These are phyloP conservation scores for Lasioglossum baleicum DNA, from an alignment of 1,140 invertebrate genomes.

Conservation along the genomic window DNA sequence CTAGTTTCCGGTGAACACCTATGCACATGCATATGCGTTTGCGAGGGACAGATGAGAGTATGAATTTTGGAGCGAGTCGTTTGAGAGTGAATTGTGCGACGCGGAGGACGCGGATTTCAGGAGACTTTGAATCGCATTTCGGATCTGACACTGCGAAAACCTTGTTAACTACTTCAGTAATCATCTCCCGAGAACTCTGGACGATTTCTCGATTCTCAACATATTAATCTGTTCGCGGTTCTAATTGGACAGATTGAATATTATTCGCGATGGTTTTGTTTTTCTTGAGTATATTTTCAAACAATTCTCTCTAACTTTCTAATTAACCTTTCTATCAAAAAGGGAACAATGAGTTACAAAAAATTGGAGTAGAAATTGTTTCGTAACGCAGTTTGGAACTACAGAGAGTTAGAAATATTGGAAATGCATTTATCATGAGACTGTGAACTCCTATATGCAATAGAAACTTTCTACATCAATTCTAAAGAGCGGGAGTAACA, in stretches of 20 bases:
- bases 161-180: neutral
- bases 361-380: too few relatives aligned
- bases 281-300: too few relatives aligned
- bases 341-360: too few relatives aligned
- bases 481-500: too few relatives aligned
- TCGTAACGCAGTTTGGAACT: neutral
- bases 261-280: neutral
- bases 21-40: conserved; percentile 5
- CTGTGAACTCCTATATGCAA: too few relatives aligned
- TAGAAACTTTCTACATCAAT: too few relatives aligned
- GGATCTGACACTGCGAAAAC: neutral
- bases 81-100: neutral
- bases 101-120: neutral
- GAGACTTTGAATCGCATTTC: neutral
- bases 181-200: neutral
- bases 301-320: too few relatives aligned
- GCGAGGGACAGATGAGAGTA: neutral
- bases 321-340: too few relatives aligned
- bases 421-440: too few relatives aligned
- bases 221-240: too few relatives aligned
- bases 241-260: neutral
- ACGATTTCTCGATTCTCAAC: too few relatives aligned
- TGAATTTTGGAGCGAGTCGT: neutral
- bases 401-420: too few relatives aligned
- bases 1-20: conserved; percentile 1